Percentiles rank a stretch among this genome's conserved stretches.
phyloP scores from a whole-genome alignment of 2,888 invertebrate species.

The Chrysolina oricalcia region DNA sequence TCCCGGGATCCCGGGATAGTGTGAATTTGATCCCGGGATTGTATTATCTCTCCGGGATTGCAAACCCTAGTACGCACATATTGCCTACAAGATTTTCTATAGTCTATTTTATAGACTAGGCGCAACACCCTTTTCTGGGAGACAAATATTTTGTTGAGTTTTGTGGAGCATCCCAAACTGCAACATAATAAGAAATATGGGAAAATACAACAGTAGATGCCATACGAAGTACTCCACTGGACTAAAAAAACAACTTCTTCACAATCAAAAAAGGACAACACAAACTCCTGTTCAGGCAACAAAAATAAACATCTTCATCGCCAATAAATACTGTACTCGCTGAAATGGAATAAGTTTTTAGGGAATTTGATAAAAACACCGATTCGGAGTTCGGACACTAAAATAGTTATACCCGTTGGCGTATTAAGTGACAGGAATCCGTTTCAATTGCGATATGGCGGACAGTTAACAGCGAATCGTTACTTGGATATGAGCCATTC shows the following conservation, averaged over 20 bases:
- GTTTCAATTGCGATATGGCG: slow-evolving; percentile 30
- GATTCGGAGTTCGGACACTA: slow-evolving; percentile 43
- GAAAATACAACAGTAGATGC: too few relatives aligned
- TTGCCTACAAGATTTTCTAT: too few relatives aligned
- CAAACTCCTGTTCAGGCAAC: slow-evolving; percentile 16
- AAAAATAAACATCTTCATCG: slow-evolving; percentile 39
- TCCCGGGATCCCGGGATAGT: too few relatives aligned
- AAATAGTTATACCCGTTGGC: slow-evolving; percentile 51
- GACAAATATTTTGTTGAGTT: too few relatives aligned
- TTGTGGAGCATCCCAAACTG: too few relatives aligned
- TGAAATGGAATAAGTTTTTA: slow-evolving; percentile 49
- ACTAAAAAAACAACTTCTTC: not conserved
- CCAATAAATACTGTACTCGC: slow-evolving; percentile 48
- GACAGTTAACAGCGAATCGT: slow-evolving; percentile 36
- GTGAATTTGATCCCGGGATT: too few relatives aligned
- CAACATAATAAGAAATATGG: too few relatives aligned
- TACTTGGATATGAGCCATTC: slow-evolving; percentile 32
- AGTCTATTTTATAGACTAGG: too few relatives aligned
- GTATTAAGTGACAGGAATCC: slow-evolving; percentile 38
- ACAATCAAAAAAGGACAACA: not conserved
- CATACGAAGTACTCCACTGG: not conserved
- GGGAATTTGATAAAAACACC: slow-evolving; percentile 51
- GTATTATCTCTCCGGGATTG: too few relatives aligned
- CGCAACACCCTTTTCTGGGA: too few relatives aligned
- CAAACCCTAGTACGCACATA: too few relatives aligned